A percentile compares a stretch with the other conserved stretches of the same genome.
phyloP scores from a whole-genome alignment of 2,797 vertebrate species.

The Syngnathus acus region DNA sequence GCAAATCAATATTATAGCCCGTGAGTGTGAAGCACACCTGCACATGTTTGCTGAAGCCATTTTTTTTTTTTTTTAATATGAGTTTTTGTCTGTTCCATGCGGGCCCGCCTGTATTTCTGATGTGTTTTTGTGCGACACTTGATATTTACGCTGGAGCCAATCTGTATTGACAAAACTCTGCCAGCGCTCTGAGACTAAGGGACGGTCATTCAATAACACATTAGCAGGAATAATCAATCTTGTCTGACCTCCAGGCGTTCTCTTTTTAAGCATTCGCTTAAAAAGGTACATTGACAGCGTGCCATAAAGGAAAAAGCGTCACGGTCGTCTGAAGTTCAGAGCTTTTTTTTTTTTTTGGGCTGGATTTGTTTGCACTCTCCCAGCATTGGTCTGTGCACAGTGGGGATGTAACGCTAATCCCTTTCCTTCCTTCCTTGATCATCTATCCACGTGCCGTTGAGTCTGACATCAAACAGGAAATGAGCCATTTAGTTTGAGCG shows the following conservation, averaged over 20 bases:
- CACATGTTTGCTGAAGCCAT: not conserved
- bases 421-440: slow-evolving; percentile 5
- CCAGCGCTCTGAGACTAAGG: slow-evolving; percentile 12
- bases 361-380: slow-evolving; percentile 33
- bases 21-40: not conserved
- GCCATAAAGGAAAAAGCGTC: not conserved
- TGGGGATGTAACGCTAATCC: not conserved
- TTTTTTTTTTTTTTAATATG: slow-evolving; percentile 7
- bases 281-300: not conserved
- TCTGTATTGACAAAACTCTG: slow-evolving; percentile 56
- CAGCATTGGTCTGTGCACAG: slow-evolving; percentile 5
- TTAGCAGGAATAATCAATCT: slow-evolving; percentile 20
- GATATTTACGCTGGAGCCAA: slow-evolving; percentile 51
- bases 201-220: slow-evolving; percentile 36
- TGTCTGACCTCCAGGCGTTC: slow-evolving; percentile 16
- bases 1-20: not conserved
- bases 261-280: slow-evolving; percentile 10
- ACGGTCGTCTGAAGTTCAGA: slow-evolving; percentile 23
- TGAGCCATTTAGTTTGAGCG: not conserved
- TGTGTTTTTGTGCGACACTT: slow-evolving; percentile 37
- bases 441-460: not conserved
- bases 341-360: slow-evolving; percentile 27
- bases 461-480: not conserved
- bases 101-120: slow-evolving; percentile 33
- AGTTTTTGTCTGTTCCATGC: slow-evolving; percentile 28